Evolutionary conservation across 2,113 vertebrate genomes (phyloP).

Genomic region (Percopsis transmontana): DNA sequence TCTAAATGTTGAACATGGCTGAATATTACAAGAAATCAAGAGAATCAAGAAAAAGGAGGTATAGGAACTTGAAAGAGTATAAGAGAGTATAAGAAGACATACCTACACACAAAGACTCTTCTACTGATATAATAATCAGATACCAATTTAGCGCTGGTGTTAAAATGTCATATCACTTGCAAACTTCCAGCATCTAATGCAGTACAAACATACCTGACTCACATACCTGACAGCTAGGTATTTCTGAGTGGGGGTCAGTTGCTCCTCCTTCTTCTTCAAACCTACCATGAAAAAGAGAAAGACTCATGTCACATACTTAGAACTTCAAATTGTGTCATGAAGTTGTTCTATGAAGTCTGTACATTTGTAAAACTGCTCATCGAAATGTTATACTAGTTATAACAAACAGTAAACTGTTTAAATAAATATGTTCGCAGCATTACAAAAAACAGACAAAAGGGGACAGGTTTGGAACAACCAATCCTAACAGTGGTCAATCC

Average conservation of each 20-base stretch:
- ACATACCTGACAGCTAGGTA: slow-evolving; percentile 95
- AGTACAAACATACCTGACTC: slow-evolving; percentile 78
- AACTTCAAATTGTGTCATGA: too few species aligned
- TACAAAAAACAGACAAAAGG: not conserved
- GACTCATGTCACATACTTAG: slow-evolving; percentile 15
- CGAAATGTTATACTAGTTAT: too few species aligned
- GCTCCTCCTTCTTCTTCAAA: slow-evolving; percentile 87
- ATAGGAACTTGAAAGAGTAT: not conserved
- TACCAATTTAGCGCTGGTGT: not conserved
- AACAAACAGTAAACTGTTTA: too few species aligned
- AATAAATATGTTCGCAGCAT: not conserved
- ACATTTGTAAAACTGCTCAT: too few species aligned
- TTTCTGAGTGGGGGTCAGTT: slow-evolving; percentile 88
- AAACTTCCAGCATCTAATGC: slow-evolving; percentile 31
- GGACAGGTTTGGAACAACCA: not conserved
- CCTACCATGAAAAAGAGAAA: slow-evolving; percentile 71
- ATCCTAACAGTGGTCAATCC: not conserved
- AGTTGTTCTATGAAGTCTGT: too few species aligned
- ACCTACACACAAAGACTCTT: not conserved
- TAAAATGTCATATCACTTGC: slow-evolving; percentile 5
- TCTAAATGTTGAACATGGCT: too few species aligned
- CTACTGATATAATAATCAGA: not conserved
- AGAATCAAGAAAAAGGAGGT: too few species aligned
- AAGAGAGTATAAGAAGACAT: not conserved
- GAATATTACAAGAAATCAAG: too few species aligned